Base-by-base conservation (phyloP, 2,888 invertebrate genomes). In the Biston betularia region DNA sequence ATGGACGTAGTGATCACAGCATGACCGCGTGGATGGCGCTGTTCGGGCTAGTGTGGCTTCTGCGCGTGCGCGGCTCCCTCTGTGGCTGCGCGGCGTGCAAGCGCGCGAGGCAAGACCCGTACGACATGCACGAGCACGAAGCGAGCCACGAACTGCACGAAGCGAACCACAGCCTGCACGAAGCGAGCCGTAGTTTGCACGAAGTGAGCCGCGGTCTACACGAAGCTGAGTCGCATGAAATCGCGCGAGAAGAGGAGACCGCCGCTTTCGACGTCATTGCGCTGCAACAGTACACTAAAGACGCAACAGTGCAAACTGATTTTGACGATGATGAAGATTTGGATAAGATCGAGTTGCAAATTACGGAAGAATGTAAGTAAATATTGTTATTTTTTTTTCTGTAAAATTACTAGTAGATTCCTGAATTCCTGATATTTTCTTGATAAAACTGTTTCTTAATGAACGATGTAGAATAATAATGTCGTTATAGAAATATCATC, bases 21-120 rank as follows among this genome's bases (percentile, higher is more conserved):
- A 93, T 93, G 93, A 93, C 89, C 85, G 92, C 92, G 93, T 95
- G 95, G 94, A 97, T 97, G 97, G 97, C 97, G 95, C 96, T 97
- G 83, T 97, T 97, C 95, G 97, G 97, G 92, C 96, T 97, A 95
- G 97, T 97, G 93, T 97, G 97, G 97, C 95, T 97, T 89, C 90
- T 97, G 88, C 96, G 97, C 83, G 96, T 97, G 90, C 96, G 97
- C 89, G 96, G 96, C 79, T 96, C 97, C 86, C 95, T 97, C 89
- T 96, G 96, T 87, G 95, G 96, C 75, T 96, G 96, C 91, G 95
- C 96, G 65, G 96, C 96, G 83, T 96, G 96, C 89, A 94, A 95
- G 77, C 95, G 95, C 77, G 95, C 94, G 69, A 85, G 93, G 62
- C 82, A 84, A 76, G 85, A 85, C 69, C 75, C 75, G 66, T 83